A percentile compares a stretch with the other conserved stretches of the same genome.
These are phyloP conservation scores for Hozukius guyotensis DNA, from an alignment of 2,797 vertebrate genomes.

Conservation along the genomic window DNA sequence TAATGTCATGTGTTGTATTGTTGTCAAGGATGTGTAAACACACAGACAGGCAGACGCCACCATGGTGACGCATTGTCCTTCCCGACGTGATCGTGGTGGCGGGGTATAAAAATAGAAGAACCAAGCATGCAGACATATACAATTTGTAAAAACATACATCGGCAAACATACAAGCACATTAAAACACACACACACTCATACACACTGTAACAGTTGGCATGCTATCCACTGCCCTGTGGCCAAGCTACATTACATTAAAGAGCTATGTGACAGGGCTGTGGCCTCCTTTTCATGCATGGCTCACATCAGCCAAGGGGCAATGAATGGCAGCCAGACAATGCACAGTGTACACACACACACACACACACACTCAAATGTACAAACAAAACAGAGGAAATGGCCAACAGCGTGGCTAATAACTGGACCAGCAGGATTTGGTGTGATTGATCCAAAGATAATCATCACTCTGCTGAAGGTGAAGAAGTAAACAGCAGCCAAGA, in stretches of 20 bases:
- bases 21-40: not conserved
- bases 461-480: not conserved
- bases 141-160: not conserved
- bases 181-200: not conserved
- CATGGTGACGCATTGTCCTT: not conserved
- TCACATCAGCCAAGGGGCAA: conserved; percentile 36
- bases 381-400: conserved; percentile 18
- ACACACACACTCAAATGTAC: not conserved
- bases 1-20: not conserved
- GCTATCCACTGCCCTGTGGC: not conserved
- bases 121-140: not conserved
- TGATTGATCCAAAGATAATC: conserved; percentile 8
- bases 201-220: conserved; percentile 11
- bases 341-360: not conserved
- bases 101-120: not conserved
- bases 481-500: not conserved
- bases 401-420: conserved; percentile 7
- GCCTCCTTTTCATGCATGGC: conserved; percentile 32
- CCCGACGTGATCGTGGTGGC: not conserved
- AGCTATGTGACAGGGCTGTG: conserved; percentile 19
- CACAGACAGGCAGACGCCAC: not conserved
- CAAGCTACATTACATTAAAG: conserved; percentile 25
- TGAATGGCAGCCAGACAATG: conserved; percentile 29
- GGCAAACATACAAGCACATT: not conserved
- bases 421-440: not conserved